These are phyloP conservation scores for Rhagium mordax DNA, from an alignment of 2,888 invertebrate species.

Conservation along the genomic window DNA sequence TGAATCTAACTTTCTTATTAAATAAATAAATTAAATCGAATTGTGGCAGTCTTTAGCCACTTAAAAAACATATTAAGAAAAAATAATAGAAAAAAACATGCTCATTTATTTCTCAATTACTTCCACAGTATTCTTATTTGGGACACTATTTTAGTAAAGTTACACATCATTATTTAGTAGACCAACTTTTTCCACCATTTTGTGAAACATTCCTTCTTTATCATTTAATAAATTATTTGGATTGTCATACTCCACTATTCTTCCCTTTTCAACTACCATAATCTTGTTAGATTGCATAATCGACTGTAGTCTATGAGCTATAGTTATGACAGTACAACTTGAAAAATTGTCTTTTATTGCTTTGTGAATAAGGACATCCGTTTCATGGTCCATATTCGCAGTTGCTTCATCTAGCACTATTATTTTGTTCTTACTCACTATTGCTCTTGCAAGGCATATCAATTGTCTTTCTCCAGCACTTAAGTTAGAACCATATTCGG, in stretches of 20 bases:
- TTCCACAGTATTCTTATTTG: neutral
- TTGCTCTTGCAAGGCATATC: conserved; percentile 79
- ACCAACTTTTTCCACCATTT: conserved; percentile 73
- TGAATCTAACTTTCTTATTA: no score
- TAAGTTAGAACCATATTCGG: conserved; percentile 60
- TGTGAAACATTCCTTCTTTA: conserved; percentile 75
- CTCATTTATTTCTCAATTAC: no score
- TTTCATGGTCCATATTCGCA: conserved; percentile 86
- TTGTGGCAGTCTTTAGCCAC: no score
- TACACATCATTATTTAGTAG: conserved; percentile 9
- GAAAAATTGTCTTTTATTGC: conserved; percentile 83
- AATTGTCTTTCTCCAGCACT: conserved; percentile 76
- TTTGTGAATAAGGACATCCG: conserved; percentile 82
- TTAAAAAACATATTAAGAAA: no score
- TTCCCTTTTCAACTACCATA: conserved; percentile 86
- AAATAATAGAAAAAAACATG: no score
- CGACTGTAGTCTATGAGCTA: conserved; percentile 88
- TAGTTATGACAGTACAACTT: conserved; percentile 85
- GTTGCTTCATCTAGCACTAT: conserved; percentile 80
- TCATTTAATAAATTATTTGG: conserved; percentile 79
- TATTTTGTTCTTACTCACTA: conserved; percentile 69
- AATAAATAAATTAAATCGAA: no score
- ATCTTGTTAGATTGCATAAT: conserved; percentile 90
- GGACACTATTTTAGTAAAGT: neutral
- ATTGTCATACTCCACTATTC: conserved; percentile 82